Evolutionary conservation across 2,113 vertebrate species (phyloP), one percentile per base, ranked within the genome.

Genomic region (Tetrax tetrax): DNA sequence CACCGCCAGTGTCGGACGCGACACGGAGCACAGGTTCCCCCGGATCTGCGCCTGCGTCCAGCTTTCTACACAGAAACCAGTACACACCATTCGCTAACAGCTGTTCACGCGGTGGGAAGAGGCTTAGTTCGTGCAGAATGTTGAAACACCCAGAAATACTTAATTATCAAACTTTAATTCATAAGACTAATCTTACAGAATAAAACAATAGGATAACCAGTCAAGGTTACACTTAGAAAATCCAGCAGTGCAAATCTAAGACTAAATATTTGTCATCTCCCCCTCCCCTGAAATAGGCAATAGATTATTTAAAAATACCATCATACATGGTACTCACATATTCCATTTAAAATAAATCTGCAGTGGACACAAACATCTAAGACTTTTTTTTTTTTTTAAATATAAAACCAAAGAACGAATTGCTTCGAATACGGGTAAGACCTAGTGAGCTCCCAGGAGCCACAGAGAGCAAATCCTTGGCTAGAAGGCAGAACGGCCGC

Each of bases 101-200:
- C 6, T 18, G 18, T 8, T 78, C 25, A 11, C 4, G 15, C 3
- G 6, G 66, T 10, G 13, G 7, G 45, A 47, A 89, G 43, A 3
- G 68, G 53, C 17, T 92, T 10, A 11, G 18, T 12, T 38, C 0
- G 0, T 23, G 33, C 9, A 50, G 68, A 50, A 70, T 7, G 33
- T 2, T 54, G 41, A 79, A 90, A 76, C 43, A 83, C 84, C 60
- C 91, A 83, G 90, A 12, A 68, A 63, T 74, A 65, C 56, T 98
- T 98, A 95, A 97, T 98, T 98, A 98, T 97, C 97, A 98, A 98
- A 98, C 94, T 98, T 98, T 98, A 98, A 98, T 98, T 93, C 95
- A 93, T 92, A 96, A 92, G 97, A 97, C 98, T 98, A 97, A 96
- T 98, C 94, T 98, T 98, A 98, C 97, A 98, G 97, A 96, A 97